Base-by-base conservation (phyloP, 2,888 invertebrate genomes). In the Phengaris alcon region DNA sequence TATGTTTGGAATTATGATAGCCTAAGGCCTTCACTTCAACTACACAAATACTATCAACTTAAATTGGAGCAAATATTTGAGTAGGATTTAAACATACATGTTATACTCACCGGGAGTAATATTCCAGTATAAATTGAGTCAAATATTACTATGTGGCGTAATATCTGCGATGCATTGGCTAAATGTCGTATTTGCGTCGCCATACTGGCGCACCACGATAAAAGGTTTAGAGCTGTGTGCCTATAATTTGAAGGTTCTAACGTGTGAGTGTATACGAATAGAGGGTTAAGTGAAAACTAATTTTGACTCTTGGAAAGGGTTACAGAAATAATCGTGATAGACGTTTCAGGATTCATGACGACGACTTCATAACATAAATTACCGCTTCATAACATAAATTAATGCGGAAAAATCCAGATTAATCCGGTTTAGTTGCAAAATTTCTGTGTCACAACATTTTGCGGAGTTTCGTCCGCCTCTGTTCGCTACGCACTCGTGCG, bases 181-280 rank as follows among this genome's bases (percentile, higher is more conserved):
- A 75, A 82, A 80, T 79, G 82, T 83, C 82, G 82, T 83, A 85
- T 88, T 85, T 82, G 83, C 80, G 82, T 81, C 79, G 78, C 78
- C 79, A 79, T 81, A 79, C 86, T 89, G 90, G 80, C 77, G 79
- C 81, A 78, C 80, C 77, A 79, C 84, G 89, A 90, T 90, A 90
- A 88, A 89, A 86, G 85, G 86, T 87, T 89, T 89, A 86, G 86
- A 85, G 82, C 83, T 79, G 80, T 82, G 80, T 83, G 81, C 80
- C 82, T 83, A 83, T 84, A 80, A 81, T 82, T 83, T 80, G 83
- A 82, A 82, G 85, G 84, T 82, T 84, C 82, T 64, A 64, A 44
- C 35, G 22, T 35, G 59, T 35, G 64, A 44, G 44, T 35, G 35
- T 64, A 35, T 13, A 22, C 22, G 35, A 10, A 6, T 44, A 64